These are phyloP conservation scores for Parazoanthus swiftii DNA, from an alignment of 92 coral and sea anemone genomes.

Conservation along the genomic window DNA sequence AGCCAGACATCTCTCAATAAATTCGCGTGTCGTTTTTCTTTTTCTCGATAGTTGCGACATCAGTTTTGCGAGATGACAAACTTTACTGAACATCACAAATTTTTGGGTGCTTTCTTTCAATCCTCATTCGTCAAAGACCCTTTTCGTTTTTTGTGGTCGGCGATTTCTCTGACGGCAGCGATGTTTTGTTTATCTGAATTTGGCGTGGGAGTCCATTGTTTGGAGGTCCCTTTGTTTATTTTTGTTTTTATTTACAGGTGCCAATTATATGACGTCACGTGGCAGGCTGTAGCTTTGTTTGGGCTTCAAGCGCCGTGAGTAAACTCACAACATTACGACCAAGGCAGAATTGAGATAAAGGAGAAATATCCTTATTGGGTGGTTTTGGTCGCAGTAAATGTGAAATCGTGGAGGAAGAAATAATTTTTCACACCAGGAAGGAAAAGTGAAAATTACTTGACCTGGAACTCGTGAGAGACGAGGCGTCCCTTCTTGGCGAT, in stretches of 20 bases:
- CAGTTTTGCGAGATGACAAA: not conserved
- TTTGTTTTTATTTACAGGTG: constrained; percentile 99
- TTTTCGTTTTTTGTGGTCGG: not conserved
- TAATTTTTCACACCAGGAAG: constrained; percentile 26
- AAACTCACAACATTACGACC: constrained; percentile 76
- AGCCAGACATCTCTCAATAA: constrained; percentile 10
- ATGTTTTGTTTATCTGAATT: constrained; percentile 82
- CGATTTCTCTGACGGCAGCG: constrained; percentile 53
- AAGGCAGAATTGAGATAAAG: constrained; percentile 65
- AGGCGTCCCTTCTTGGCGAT: constrained; percentile 30
- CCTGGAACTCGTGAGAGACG: not conserved
- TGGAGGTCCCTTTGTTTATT: constrained; percentile 86
- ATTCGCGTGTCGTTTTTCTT: not conserved
- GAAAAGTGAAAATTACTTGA: constrained; percentile 43
- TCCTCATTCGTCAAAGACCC: not conserved
- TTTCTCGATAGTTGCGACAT: not conserved
- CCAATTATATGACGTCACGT: constrained; percentile 97
- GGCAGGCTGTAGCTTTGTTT: constrained; percentile 93
- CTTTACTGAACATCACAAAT: not conserved
- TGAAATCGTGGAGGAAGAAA: not conserved
- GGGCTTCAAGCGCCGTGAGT: constrained; percentile 67
- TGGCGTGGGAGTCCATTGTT: constrained; percentile 93
- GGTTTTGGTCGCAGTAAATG: constrained; percentile 10
- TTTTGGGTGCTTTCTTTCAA: not conserved
- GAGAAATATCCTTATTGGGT: constrained; percentile 52